These are phyloP conservation scores for Zapornia atra DNA, from an alignment of 2,113 vertebrate genomes.

Conservation along the genomic window DNA sequence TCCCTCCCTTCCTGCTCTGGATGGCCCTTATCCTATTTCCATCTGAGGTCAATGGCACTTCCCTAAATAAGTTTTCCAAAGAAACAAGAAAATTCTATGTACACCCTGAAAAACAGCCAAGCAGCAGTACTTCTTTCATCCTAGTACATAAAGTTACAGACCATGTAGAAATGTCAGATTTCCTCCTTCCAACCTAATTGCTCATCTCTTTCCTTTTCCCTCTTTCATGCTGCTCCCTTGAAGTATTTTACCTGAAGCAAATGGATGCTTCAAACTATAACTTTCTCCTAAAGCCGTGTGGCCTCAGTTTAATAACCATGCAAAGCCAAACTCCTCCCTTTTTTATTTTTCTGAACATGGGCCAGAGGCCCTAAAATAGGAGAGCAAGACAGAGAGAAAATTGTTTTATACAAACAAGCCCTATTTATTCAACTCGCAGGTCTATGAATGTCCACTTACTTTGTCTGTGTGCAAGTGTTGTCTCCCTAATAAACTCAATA, in stretches of 20 bases:
- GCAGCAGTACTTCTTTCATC: neutral
- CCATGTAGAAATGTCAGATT: neutral
- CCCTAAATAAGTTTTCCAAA: conserved; percentile 55
- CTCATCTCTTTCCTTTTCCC: neutral
- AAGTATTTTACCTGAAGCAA: conserved; percentile 32
- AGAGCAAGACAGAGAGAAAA: conserved; percentile 48
- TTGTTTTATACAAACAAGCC: conserved; percentile 39
- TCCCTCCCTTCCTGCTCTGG: conserved; percentile 65
- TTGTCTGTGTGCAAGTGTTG: conserved; percentile 61
- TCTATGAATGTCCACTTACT: conserved; percentile 47
- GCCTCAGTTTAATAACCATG: neutral
- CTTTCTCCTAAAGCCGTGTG: neutral
- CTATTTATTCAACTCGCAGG: conserved; percentile 63
- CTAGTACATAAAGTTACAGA: neutral
- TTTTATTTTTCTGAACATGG: conserved; percentile 47
- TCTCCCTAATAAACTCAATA: conserved; percentile 59
- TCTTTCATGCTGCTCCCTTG: neutral
- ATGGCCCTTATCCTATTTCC: conserved; percentile 67
- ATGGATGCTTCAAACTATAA: neutral
- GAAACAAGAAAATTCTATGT: conserved; percentile 17
- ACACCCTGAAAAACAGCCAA: neutral
- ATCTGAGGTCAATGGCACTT: conserved; percentile 69
- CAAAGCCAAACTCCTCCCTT: conserved; percentile 47
- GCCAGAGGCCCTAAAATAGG: conserved; percentile 29
- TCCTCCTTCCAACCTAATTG: neutral